These are phyloP conservation scores for Notamacropus eugenii DNA, from an alignment of 2,797 vertebrate species.

Conservation along the genomic window DNA sequence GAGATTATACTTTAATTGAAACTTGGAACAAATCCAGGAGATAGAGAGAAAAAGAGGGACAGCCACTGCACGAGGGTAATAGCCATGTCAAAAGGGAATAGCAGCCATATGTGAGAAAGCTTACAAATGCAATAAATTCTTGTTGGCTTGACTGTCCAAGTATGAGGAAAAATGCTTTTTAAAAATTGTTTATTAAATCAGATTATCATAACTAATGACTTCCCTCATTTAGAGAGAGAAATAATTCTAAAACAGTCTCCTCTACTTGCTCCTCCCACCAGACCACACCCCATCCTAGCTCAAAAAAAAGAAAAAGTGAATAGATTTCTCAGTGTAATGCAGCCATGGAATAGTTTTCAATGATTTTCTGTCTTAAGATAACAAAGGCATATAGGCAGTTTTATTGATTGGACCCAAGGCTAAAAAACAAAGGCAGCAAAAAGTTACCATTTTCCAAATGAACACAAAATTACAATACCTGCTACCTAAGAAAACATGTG, in stretches of 20 bases:
- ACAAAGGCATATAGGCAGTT: constrained; percentile 53
- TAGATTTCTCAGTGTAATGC: constrained; percentile 56
- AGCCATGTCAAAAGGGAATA: neutral
- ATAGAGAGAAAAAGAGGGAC: neutral
- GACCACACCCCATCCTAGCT: constrained; percentile 21
- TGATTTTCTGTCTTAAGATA: constrained; percentile 67
- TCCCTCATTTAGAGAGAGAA: constrained; percentile 1
- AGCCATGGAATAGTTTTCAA: constrained; percentile 29
- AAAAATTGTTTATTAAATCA: constrained; percentile 22
- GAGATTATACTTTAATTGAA: neutral
- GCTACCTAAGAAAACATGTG: constrained; percentile 19
- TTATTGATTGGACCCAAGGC: constrained; percentile 60
- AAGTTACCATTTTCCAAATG: constrained; percentile 62
- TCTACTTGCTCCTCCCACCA: constrained; percentile 9
- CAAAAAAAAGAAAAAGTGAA: neutral
- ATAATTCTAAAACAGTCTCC: constrained; percentile 26
- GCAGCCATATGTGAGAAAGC: neutral
- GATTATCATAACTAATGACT: neutral
- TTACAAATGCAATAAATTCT: neutral
- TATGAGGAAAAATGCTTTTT: constrained; percentile 2
- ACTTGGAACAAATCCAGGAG: neutral
- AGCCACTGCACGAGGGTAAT: neutral
- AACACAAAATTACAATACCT: constrained; percentile 43
- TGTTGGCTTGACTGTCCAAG: neutral
- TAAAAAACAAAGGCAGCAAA: constrained; percentile 30